Conservation (phyloP, 2,888 invertebrate species). For the Sipunculus nudus region DNA sequence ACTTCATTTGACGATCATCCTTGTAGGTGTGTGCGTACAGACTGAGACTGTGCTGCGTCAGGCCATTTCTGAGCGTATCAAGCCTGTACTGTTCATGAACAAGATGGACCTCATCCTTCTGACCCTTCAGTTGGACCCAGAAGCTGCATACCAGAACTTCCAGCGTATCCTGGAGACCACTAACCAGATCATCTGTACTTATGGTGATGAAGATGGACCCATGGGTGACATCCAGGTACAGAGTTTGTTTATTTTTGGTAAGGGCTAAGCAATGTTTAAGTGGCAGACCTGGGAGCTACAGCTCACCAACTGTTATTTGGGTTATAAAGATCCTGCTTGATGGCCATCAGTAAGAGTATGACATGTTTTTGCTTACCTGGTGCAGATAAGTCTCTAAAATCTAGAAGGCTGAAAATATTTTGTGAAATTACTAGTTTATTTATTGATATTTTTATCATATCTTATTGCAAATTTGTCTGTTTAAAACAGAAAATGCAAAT, state of each 20-base stretch:
- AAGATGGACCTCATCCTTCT: constrained; percentile 99
- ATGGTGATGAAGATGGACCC: constrained; percentile 90
- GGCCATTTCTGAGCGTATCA: constrained; percentile 99
- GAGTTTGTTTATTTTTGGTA: too few relatives aligned
- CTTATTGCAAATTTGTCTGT: too few relatives aligned
- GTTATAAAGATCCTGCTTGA: background rate
- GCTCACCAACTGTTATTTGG: background rate
- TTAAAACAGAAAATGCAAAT: too few relatives aligned
- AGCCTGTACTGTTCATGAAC: constrained; percentile 99
- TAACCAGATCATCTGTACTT: constrained; percentile 99
- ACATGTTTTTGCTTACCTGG: too few relatives aligned
- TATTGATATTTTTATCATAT: too few relatives aligned
- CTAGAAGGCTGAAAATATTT: too few relatives aligned
- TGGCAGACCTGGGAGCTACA: too few relatives aligned
- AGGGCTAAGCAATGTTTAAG: constrained; percentile 1
- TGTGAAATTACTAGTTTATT: too few relatives aligned
- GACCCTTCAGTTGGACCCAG: constrained; percentile 94
- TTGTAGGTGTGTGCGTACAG: constrained; percentile 97
- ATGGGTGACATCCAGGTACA: constrained; percentile 98
- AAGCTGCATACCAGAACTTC: constrained; percentile 98
- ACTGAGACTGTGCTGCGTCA: constrained; percentile 99
- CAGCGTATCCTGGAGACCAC: constrained; percentile 99
- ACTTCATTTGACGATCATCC: too few relatives aligned
- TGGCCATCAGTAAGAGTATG: too few relatives aligned
- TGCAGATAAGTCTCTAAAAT: too few relatives aligned